Conservation (phyloP, 1,140 invertebrate species). For the Megathymus violae region DNA sequence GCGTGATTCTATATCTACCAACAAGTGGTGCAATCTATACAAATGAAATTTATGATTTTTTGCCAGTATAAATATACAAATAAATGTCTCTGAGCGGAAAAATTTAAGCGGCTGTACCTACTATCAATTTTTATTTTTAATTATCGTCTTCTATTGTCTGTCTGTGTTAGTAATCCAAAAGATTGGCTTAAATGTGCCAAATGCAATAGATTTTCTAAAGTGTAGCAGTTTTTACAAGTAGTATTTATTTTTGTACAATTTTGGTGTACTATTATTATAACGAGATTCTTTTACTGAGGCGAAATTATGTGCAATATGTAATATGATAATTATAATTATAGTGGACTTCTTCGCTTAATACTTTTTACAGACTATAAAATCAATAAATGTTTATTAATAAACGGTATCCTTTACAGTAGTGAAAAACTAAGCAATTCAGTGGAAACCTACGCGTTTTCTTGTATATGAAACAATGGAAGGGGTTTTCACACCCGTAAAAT, state of each 20-base stretch:
- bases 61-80: too few species aligned
- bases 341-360: background rate
- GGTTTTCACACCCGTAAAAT: too few species aligned
- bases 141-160: background rate
- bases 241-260: slow-evolving; percentile 12
- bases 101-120: background rate
- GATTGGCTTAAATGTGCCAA: slow-evolving; percentile 21
- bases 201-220: slow-evolving; percentile 23
- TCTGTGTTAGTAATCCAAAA: background rate
- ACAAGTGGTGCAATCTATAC: too few species aligned
- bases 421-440: too few species aligned
- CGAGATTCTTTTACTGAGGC: slow-evolving; percentile 4
- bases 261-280: slow-evolving; percentile 6
- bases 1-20: too few species aligned
- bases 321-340: background rate
- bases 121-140: background rate
- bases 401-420: too few species aligned
- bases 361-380: too few species aligned
- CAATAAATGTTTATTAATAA: too few species aligned
- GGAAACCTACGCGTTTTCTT: too few species aligned
- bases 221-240: slow-evolving; percentile 3
- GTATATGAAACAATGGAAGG: too few species aligned
- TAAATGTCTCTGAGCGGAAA: background rate
- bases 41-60: too few species aligned
- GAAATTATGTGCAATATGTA: slow-evolving; percentile 12